Evolutionary conservation across 2,113 vertebrate species (phyloP).

Genomic region (Salminus brasiliensis): DNA sequence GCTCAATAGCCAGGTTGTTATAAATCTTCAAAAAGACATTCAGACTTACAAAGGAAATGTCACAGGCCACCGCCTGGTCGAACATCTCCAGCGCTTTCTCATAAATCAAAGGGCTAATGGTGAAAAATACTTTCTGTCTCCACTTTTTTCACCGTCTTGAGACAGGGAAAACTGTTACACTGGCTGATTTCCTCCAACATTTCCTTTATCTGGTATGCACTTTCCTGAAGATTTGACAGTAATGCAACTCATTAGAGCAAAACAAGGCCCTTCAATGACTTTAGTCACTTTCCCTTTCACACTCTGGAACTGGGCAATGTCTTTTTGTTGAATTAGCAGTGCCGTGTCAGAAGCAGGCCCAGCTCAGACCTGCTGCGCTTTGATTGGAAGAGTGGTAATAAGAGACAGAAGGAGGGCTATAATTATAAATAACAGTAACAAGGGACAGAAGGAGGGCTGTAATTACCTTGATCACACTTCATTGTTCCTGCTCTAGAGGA

Average conservation of each 20-base stretch:
- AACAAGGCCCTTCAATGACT: neutral
- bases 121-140: conserved; percentile 41
- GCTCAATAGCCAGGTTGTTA: conserved; percentile 22
- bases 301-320: neutral
- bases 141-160: neutral
- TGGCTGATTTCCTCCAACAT: neutral
- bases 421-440: conserved; percentile 32
- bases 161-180: neutral
- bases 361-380: neutral
- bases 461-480: conserved; percentile 47
- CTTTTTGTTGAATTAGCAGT: neutral
- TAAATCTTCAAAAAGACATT: conserved; percentile 44
- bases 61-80: conserved; percentile 29
- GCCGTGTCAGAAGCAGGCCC: neutral
- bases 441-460: conserved; percentile 25
- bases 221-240: neutral
- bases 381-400: conserved; percentile 21
- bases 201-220: neutral
- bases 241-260: neutral
- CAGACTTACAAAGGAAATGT: conserved; percentile 46
- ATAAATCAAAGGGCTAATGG: conserved; percentile 42
- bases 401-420: conserved; percentile 11
- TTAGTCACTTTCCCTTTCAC: neutral
- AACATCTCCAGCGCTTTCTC: conserved; percentile 16
- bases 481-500: conserved; percentile 38